Base-by-base conservation (phyloP, 2,888 invertebrate species). In the Yponomeuta sedellus region DNA sequence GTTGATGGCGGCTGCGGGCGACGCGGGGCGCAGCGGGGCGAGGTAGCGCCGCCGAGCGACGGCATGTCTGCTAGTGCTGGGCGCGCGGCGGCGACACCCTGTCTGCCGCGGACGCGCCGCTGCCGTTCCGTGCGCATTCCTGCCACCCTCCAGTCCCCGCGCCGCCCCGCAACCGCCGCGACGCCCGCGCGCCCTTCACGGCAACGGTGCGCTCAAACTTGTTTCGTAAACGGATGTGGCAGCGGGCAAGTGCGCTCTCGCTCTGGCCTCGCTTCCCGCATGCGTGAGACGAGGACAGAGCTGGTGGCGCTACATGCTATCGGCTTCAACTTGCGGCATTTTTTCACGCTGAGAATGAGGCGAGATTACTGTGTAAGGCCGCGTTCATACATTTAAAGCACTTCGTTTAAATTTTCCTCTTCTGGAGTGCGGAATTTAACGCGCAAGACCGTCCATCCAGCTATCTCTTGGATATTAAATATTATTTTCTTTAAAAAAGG, bases 31-130 rank as follows among this genome's bases (percentile, higher is more conserved):
- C 77, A 73, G 82, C 80, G 83, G 83, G 75, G 68, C 77, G 77
- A 77, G 81, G 82, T 85, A 89, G 90, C 90, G 89, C 89, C 90
- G 89, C 79, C 86, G 88, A 93, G 93, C 94, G 95, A 94, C 95
- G 94, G 93, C 92, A 92, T 94, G 95, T 95, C 95, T 94, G 94
- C 94, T 93, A 92, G 93, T 93, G 93, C 94, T 92, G 93, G 92
- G 93, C 93, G 93, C 94, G 92, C 93, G 94, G 93, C 94, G 96
- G 96, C 96, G 96, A 96, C 96, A 96, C 96, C 95, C 95, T 96
- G 96, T 96, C 96, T 96, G 96, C 96, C 94, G 93, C 94, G 94
- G 94, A 93, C 94, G 90, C 94, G 81, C 71, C 86, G 95, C 94
- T 95, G 95, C 93, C 95, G 88, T 73, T 76, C 79, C 74, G 78